These are phyloP conservation scores for Drosophila stalkeri DNA, from an alignment of 2,888 invertebrate genomes.

Conservation along the genomic window DNA sequence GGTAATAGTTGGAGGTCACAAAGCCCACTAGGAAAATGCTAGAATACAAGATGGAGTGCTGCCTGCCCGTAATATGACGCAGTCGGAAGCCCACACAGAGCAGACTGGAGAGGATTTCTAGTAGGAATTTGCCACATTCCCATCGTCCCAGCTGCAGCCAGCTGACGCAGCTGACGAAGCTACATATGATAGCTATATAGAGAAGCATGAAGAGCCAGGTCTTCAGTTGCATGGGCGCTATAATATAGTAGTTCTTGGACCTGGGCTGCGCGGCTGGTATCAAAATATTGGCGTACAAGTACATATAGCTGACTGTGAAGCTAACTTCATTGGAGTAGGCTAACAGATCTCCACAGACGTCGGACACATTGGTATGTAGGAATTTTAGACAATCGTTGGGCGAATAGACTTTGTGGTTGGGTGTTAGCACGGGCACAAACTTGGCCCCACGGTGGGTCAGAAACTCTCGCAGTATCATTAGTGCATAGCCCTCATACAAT, in stretches of 20 bases:
- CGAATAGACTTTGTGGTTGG: conserved; percentile 36
- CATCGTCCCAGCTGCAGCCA: conserved; percentile 43
- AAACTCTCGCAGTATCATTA: conserved; percentile 48
- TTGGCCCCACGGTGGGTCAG: conserved; percentile 31
- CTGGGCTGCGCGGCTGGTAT: conserved; percentile 41
- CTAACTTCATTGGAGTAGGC: conserved; percentile 33
- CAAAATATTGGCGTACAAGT: conserved; percentile 51
- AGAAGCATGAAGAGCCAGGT: conserved; percentile 42
- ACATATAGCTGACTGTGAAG: conserved; percentile 50
- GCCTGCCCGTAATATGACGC: conserved; percentile 31
- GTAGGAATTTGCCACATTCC: conserved; percentile 24
- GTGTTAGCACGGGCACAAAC: conserved; percentile 40
- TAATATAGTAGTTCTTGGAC: conserved; percentile 51
- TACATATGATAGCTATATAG: conserved; percentile 41
- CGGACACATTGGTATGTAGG: conserved; percentile 24
- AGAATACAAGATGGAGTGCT: conserved; percentile 47
- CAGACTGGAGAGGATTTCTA: conserved; percentile 53
- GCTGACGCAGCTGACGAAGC: conserved; percentile 45
- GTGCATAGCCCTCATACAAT: conserved; percentile 55
- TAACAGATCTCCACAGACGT: conserved; percentile 53
- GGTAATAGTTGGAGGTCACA: conserved; percentile 55
- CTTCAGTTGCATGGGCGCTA: conserved; percentile 47
- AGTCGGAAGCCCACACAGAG: conserved; percentile 42
- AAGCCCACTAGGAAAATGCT: conserved; percentile 51
- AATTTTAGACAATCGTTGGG: conserved; percentile 40